These are phyloP conservation scores for Donacobius atricapilla DNA, from an alignment of 2,113 vertebrate species.

Conservation along the genomic window DNA sequence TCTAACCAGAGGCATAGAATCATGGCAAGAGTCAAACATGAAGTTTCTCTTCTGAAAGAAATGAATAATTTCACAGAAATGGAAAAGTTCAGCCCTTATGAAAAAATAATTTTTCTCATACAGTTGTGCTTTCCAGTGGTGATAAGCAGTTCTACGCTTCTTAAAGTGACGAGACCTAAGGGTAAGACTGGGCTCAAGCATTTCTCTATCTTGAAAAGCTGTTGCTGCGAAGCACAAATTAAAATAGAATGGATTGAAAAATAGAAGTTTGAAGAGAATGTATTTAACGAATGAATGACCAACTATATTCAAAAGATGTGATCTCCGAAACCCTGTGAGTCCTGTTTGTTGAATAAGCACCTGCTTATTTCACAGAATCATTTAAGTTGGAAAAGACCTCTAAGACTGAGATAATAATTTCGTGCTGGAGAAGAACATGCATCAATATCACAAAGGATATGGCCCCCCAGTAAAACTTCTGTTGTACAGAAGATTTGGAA, in stretches of 20 bases:
- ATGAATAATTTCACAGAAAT: background rate
- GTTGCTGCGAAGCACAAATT: background rate
- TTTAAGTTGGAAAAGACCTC: background rate
- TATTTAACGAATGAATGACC: background rate
- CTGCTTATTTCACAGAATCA: background rate
- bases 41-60: background rate
- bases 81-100: background rate
- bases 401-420: background rate
- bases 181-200: background rate
- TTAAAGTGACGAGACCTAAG: background rate
- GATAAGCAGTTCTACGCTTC: background rate
- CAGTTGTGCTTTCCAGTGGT: background rate
- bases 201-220: background rate
- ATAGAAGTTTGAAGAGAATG: background rate
- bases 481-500: background rate
- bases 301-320: background rate
- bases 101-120: background rate
- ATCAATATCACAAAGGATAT: background rate
- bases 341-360: background rate
- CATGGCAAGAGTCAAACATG: background rate
- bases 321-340: background rate
- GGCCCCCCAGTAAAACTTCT: background rate
- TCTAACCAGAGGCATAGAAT: background rate
- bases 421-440: rapidly evolving
- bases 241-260: background rate